phyloP scores from a whole-genome alignment of 2,113 vertebrate species.

The Rattus rattus region DNA sequence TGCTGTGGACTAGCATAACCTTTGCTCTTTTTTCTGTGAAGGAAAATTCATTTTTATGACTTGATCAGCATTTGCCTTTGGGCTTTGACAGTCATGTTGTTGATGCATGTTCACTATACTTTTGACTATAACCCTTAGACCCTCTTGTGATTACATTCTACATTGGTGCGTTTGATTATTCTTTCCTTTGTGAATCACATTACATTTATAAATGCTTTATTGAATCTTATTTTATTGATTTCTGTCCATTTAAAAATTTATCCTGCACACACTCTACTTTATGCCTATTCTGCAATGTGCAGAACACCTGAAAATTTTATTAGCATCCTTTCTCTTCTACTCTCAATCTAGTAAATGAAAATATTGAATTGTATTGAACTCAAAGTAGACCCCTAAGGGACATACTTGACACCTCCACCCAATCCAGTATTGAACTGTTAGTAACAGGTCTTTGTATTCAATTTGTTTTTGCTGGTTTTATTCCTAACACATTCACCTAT shows the following conservation, averaged over 20 bases:
- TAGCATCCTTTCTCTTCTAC: constrained; percentile 70
- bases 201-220: constrained; percentile 80
- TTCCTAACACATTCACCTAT: constrained; percentile 45
- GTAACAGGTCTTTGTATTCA: constrained; percentile 46
- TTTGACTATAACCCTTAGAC: constrained; percentile 67
- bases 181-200: constrained; percentile 80
- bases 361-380: constrained; percentile 83
- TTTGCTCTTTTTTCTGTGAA: constrained; percentile 5
- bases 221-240: constrained; percentile 84
- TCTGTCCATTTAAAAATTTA: constrained; percentile 82
- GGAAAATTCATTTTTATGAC: constrained; percentile 50
- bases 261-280: constrained; percentile 81
- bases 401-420: constrained; percentile 78
- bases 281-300: constrained; percentile 81
- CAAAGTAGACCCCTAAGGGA: constrained; percentile 58
- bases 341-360: constrained; percentile 83
- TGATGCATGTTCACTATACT: constrained; percentile 55
- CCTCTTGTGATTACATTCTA: constrained; percentile 77
- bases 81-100: constrained; percentile 36
- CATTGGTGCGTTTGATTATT: constrained; percentile 83
- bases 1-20: neutral
- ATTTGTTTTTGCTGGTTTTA: constrained; percentile 80
- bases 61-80: constrained; percentile 42
- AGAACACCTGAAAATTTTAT: constrained; percentile 80
- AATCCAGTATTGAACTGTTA: constrained; percentile 72